phyloP scores from a whole-genome alignment of 2,113 vertebrate species.

The Natator depressus region DNA sequence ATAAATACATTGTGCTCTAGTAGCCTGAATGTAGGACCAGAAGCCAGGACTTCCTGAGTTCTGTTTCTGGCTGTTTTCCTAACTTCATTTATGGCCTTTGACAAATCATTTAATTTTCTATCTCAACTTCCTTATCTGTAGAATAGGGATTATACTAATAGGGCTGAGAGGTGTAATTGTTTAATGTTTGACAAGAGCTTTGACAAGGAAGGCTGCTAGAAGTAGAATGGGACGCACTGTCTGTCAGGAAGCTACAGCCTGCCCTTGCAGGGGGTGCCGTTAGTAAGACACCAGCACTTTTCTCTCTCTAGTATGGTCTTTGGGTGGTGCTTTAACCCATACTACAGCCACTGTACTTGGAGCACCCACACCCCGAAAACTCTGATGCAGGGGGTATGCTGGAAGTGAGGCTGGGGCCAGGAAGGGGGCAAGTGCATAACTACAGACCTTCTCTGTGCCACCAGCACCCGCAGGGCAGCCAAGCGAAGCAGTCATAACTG shows the following conservation, averaged over 20 bases:
- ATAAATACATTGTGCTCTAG: background rate
- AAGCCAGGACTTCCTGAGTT: background rate
- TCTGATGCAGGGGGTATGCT: background rate
- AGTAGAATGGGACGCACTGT: background rate
- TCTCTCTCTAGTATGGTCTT: background rate
- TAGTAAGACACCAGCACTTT: background rate
- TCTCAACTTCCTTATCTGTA: background rate
- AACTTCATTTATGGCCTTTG: background rate
- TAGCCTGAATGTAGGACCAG: background rate
- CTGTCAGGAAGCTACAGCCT: background rate
- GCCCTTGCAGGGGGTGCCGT: background rate
- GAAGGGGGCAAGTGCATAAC: background rate
- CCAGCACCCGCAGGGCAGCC: background rate
- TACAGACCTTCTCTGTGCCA: background rate
- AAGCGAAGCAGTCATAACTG: background rate
- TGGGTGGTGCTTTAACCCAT: background rate
- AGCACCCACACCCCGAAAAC: background rate
- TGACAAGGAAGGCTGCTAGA: background rate
- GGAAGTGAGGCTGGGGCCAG: background rate
- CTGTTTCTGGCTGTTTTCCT: background rate
- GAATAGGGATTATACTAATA: background rate
- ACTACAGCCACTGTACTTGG: background rate
- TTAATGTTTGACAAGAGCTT: background rate
- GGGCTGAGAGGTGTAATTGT: background rate
- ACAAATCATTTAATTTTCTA: background rate